These are phyloP conservation scores for Scaeva pyrastri DNA, from an alignment of 2,888 invertebrate species.

Conservation along the genomic window DNA sequence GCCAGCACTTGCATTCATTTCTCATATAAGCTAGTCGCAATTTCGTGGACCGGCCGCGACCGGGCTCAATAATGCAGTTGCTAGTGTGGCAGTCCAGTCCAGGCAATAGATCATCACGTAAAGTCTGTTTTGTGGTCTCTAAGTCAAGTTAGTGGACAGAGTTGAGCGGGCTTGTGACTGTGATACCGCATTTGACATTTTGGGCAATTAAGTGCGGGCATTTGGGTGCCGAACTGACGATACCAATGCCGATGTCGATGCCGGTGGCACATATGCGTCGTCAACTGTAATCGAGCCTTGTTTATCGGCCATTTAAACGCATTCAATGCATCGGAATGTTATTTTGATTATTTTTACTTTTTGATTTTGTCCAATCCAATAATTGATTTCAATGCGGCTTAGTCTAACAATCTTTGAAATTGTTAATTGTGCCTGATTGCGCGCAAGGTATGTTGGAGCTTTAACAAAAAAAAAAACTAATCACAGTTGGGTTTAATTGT, in stretches of 20 bases:
- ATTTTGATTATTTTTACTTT: conserved; percentile 32
- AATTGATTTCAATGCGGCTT: conserved; percentile 60
- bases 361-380: conserved; percentile 26
- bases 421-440: conserved; percentile 61
- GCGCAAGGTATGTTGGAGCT: conserved; percentile 18
- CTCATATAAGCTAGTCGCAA: conserved; percentile 54
- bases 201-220: conserved; percentile 60
- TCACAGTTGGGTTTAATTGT: conserved; percentile 56
- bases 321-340: conserved; percentile 57
- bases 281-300: conserved; percentile 66
- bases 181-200: conserved; percentile 67
- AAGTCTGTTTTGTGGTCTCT: conserved; percentile 31
- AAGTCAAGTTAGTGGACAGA: neutral
- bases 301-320: conserved; percentile 47
- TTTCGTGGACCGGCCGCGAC: conserved; percentile 4
- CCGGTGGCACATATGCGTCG: conserved; percentile 48
- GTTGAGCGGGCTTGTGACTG: conserved; percentile 22
- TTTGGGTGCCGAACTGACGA: no score
- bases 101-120: conserved; percentile 49
- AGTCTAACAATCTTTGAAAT: conserved; percentile 46
- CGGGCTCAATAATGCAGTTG: neutral
- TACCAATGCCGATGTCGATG: no score
- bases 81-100: neutral
- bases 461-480: neutral
- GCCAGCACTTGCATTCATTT: conserved; percentile 57